A percentile compares a stretch with the other conserved stretches of the same genome.
These are phyloP conservation scores for Tympanoctomys barrerae DNA, from an alignment of 2,797 vertebrate species.

Conservation along the genomic window DNA sequence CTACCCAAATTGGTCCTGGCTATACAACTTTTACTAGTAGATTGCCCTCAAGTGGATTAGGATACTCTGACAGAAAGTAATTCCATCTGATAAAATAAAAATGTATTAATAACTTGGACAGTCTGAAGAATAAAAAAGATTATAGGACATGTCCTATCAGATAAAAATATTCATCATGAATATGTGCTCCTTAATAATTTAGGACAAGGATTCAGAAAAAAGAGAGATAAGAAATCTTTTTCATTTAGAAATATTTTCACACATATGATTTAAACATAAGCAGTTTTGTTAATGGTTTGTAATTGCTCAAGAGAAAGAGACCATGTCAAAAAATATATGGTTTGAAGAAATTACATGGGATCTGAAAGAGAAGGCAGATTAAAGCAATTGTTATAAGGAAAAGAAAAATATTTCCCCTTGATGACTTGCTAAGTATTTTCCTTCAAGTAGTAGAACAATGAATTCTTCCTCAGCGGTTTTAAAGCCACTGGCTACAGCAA, in stretches of 20 bases:
- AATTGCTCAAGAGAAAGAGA: background rate
- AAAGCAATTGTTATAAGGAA: background rate
- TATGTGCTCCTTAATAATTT: fast-evolving
- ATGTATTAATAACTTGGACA: background rate
- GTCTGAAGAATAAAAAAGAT: background rate
- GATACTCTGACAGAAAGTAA: background rate
- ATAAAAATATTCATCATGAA: background rate
- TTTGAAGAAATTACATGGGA: background rate
- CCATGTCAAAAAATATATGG: background rate
- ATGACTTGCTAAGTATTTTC: background rate
- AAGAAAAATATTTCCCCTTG: background rate
- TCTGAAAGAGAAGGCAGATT: background rate
- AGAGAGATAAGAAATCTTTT: background rate
- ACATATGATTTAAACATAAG: no score
- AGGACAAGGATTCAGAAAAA: no score
- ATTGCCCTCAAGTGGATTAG: background rate
- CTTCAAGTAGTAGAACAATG: background rate
- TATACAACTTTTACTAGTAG: background rate
- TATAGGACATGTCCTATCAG: background rate
- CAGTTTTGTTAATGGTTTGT: background rate
- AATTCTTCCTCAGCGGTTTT: background rate
- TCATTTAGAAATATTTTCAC: background rate
- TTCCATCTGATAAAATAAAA: background rate
- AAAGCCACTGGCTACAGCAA: no score
- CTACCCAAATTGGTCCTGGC: background rate